Base-by-base conservation (phyloP, 2,888 invertebrate genomes). In the Clunio marinus region DNA sequence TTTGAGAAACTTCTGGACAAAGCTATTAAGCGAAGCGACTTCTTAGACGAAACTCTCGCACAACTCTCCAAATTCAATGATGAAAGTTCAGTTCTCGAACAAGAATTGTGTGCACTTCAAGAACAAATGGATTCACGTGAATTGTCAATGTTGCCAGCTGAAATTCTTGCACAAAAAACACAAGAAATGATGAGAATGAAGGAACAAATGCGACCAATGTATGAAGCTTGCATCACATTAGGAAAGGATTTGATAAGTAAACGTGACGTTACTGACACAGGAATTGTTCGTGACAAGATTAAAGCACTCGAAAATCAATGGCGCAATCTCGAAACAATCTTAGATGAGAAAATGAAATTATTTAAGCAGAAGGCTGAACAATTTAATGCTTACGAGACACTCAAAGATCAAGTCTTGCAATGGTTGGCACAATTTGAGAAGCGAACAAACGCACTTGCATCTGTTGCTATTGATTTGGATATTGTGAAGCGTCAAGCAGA, bases 191-290 rank as follows among this genome's bases (percentile, higher is more conserved):
- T 75, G 0, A 74, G 76, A 22, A 75, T 73, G 73, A 85, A 85
- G 70, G 84, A 85, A 72, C 81, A 81, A 69, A 83, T 88, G 74
- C 82, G 84, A 73, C 83, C 84, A 1, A 79, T 87, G 27, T 87
- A 89, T 70, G 94, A 94, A 71, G 88, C 89, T 71, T 87, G 91
- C 70, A 83, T 94, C 7, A 83, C 85, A n/a, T 85, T 84, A 71
- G 94, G 94, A 67, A 92, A 90, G 75, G 87, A 86, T 66, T 80
- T 95, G 69, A 84, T 93, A 63, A 81, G 87, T 8, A 88, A 91
- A 81, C 91, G 93, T 72, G 94, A 95, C 74, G 89, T 94, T 57
- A 93, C 93, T 0, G 95, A 95, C 75, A 91, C 91, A 0, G 88
- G 87, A 41, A 84, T 85, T 1, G 85, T 93, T 10, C 83, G 93